Evolutionary conservation across 1,140 invertebrate genomes (phyloP).

Genomic region (Trichonephila clavipes): DNA sequence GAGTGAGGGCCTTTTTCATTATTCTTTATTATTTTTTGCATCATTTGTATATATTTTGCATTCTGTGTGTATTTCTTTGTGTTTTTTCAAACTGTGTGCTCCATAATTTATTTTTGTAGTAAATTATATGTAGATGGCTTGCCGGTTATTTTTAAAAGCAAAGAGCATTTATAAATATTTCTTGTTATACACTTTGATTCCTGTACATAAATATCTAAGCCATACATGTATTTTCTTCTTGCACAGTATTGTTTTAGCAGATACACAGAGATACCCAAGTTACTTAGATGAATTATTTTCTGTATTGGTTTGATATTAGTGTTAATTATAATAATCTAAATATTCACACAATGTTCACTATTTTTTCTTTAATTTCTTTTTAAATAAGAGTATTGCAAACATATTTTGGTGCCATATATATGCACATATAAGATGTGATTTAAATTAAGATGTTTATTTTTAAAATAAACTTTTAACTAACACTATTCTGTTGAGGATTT

Average conservation of each 20-base stretch:
- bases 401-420: no score
- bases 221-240: not conserved
- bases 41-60: constrained; percentile 76
- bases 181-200: constrained; percentile 33
- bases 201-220: constrained; percentile 51
- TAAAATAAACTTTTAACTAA: not conserved
- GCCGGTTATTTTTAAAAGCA: constrained; percentile 37
- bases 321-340: no score
- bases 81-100: not conserved
- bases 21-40: constrained; percentile 9
- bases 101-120: constrained; percentile 75
- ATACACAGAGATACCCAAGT: not conserved
- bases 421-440: no score
- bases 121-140: constrained; percentile 69
- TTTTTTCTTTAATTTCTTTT: no score
- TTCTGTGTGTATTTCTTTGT: constrained; percentile 28
- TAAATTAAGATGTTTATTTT: no score
- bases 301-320: no score
- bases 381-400: no score
- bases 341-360: no score
- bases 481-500: not conserved
- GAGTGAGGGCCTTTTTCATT: not conserved
- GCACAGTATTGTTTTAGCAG: not conserved
- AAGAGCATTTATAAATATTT: constrained; percentile 56
- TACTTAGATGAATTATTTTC: not conserved